These are phyloP conservation scores for Pipra filicauda DNA, from an alignment of 2,113 vertebrate genomes.

Conservation along the genomic window DNA sequence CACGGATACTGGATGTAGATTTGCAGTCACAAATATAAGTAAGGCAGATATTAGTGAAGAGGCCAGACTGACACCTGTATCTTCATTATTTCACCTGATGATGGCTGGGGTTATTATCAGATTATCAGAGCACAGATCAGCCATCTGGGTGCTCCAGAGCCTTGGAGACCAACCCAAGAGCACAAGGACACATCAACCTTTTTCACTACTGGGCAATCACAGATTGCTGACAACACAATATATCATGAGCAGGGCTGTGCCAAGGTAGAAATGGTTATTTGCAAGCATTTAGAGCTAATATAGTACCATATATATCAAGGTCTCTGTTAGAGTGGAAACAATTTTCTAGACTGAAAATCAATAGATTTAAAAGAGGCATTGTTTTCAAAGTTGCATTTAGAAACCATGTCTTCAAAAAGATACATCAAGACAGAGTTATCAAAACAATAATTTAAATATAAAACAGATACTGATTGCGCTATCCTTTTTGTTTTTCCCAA, in stretches of 20 bases:
- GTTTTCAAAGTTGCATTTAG: background rate
- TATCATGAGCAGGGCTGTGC: background rate
- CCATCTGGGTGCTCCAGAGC: constrained; percentile 65
- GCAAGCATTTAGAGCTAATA: background rate
- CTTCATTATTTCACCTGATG: constrained; percentile 73
- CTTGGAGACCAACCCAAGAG: constrained; percentile 40
- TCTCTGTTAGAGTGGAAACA: background rate
- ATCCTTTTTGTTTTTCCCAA: background rate
- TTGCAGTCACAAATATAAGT: background rate
- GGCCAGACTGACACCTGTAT: constrained; percentile 31
- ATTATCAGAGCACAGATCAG: constrained; percentile 66
- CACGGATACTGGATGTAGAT: background rate
- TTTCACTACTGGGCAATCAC: background rate
- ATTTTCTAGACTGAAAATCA: background rate
- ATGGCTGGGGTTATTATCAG: constrained; percentile 70
- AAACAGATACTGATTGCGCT: background rate
- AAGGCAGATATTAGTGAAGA: constrained; percentile 59
- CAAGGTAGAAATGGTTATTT: background rate
- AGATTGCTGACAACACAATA: background rate
- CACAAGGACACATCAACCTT: constrained; percentile 68
- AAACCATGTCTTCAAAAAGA: background rate
- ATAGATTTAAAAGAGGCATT: background rate
- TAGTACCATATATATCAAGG: background rate
- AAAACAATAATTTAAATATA: background rate
- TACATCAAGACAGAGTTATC: background rate